phyloP scores from a whole-genome alignment of 2,888 invertebrate species.

The Acanthacorydalis orientalis region DNA sequence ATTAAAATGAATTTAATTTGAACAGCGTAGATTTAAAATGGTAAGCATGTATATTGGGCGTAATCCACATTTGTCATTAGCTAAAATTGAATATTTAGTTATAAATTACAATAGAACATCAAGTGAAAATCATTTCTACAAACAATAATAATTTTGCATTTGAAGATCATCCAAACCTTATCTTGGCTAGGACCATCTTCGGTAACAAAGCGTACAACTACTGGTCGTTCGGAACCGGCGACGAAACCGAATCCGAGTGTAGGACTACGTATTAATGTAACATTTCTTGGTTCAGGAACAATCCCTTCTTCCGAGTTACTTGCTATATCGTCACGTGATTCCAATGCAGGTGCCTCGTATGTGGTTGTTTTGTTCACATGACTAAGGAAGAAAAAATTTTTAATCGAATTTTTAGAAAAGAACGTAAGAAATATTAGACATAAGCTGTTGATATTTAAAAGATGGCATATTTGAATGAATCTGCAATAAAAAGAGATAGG shows the following conservation, averaged over 20 bases:
- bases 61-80: no score
- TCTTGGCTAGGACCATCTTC: slow-evolving; percentile 85
- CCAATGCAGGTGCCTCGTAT: slow-evolving; percentile 62
- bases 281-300: slow-evolving; percentile 56
- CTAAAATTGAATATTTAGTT: no score
- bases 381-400: slow-evolving; percentile 27
- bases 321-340: slow-evolving; percentile 24
- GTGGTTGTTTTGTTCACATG: slow-evolving; percentile 81
- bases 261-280: slow-evolving; percentile 55
- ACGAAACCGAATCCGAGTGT: slow-evolving; percentile 87
- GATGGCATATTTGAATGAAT: no score
- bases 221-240: slow-evolving; percentile 86
- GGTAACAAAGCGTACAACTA: slow-evolving; percentile 76
- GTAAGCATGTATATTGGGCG: no score
- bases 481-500: no score
- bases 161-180: slow-evolving; percentile 32
- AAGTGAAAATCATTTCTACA: no score
- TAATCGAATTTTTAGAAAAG: background rate
- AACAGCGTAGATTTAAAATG: no score
- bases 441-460: no score
- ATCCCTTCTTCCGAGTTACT: slow-evolving; percentile 8
- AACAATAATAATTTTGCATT: no score
- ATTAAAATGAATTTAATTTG: no score
- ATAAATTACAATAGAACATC: no score
- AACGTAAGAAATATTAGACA: no score